These are phyloP conservation scores for Drosophila equinoxialis DNA, from an alignment of 1,140 invertebrate species.

Conservation along the genomic window DNA sequence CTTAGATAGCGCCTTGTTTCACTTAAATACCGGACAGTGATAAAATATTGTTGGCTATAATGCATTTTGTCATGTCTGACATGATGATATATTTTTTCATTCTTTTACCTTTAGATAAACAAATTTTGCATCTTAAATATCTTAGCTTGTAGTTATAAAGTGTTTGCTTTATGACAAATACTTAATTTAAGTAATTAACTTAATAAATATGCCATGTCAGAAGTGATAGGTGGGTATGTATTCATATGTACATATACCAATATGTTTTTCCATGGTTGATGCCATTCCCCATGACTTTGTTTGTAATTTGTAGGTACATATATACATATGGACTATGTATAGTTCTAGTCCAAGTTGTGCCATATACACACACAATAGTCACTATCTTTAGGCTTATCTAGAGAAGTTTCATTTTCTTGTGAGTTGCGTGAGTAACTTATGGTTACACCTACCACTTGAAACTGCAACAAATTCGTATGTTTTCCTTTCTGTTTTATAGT, in stretches of 20 bases:
- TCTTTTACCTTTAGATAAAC: neutral
- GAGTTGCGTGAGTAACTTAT: conserved; percentile 67
- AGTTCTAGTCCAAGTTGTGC: conserved; percentile 17
- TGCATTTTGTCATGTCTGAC: neutral
- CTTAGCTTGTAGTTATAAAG: no score
- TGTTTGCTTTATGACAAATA: conserved; percentile 33
- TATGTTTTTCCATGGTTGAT: conserved; percentile 37
- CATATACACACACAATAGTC: conserved; percentile 26
- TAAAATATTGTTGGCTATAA: neutral
- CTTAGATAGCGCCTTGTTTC: neutral
- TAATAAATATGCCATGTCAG: conserved; percentile 60
- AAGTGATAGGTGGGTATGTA: conserved; percentile 44
- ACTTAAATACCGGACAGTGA: neutral
- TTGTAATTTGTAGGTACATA: neutral
- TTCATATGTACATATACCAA: no score
- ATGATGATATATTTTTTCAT: conserved; percentile 6
- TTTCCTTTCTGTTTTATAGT: conserved; percentile 21
- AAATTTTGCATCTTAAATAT: neutral
- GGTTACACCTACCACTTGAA: conserved; percentile 60
- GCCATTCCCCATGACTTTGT: conserved; percentile 31
- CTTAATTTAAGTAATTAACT: conserved; percentile 49
- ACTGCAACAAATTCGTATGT: conserved; percentile 33
- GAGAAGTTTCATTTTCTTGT: conserved; percentile 43
- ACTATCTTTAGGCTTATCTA: conserved; percentile 42
- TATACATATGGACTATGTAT: neutral